Percentiles rank a stretch among this genome's conserved stretches.
Conservation (phyloP, 2,113 vertebrate genomes). For the Petromus typicus region DNA sequence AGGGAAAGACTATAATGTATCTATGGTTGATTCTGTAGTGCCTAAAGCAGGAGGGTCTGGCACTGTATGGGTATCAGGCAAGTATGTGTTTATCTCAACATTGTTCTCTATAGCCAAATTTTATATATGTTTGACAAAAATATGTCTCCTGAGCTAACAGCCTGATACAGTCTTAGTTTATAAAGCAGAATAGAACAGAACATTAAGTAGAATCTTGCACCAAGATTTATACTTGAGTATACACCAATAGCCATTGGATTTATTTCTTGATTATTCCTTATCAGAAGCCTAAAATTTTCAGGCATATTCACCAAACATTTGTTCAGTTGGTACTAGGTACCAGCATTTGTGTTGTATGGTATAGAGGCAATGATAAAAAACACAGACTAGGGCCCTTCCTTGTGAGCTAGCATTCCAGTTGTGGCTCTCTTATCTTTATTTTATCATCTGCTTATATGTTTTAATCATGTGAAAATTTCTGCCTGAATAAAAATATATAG, state of each 20-base stretch:
- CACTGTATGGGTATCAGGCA: background rate
- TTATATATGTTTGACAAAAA: background rate
- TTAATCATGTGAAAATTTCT: constrained; percentile 20
- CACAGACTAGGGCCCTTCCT: background rate
- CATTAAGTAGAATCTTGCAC: background rate
- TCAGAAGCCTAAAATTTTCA: constrained; percentile 8
- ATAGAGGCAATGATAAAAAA: background rate
- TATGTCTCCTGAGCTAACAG: background rate
- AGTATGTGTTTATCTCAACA: background rate
- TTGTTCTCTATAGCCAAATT: background rate
- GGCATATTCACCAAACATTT: background rate
- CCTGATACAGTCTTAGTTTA: background rate
- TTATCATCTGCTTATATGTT: background rate
- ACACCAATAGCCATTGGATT: background rate
- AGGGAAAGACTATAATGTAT: background rate
- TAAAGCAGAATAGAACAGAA: background rate
- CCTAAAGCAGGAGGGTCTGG: background rate
- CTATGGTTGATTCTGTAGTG: background rate
- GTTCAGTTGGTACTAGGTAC: background rate
- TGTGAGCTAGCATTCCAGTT: background rate
- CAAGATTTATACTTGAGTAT: background rate
- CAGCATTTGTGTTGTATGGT: background rate
- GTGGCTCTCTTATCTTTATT: background rate
- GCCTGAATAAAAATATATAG: background rate
- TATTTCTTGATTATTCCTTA: background rate